Percentiles rank a stretch among this genome's conserved stretches.
phyloP scores from a whole-genome alignment of 2,113 vertebrate species.

The Phalacrocorax carbo region DNA sequence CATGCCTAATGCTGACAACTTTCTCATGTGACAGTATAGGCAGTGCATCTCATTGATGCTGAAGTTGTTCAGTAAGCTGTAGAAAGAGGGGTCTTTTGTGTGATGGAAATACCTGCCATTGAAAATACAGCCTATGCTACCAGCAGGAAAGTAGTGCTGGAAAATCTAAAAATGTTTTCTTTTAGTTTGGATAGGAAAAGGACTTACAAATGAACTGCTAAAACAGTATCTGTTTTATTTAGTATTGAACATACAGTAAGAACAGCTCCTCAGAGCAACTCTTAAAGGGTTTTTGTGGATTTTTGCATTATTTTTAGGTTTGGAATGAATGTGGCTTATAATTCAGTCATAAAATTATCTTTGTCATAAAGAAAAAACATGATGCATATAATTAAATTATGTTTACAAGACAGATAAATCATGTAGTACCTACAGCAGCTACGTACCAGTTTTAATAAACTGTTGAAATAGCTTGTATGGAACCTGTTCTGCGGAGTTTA shows the following conservation, averaged over 20 bases:
- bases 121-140: slow-evolving; percentile 74
- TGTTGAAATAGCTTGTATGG: background rate
- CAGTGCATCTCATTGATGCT: slow-evolving; percentile 76
- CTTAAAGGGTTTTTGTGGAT: slow-evolving; percentile 51
- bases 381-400: background rate
- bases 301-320: background rate
- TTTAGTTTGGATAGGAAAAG: slow-evolving; percentile 44
- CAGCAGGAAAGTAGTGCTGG: slow-evolving; percentile 67
- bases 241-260: slow-evolving; percentile 5
- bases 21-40: slow-evolving; percentile 76
- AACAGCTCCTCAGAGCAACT: slow-evolving; percentile 55
- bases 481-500: background rate
- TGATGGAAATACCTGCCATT: slow-evolving; percentile 68
- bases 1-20: slow-evolving; percentile 74
- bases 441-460: background rate
- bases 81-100: slow-evolving; percentile 82
- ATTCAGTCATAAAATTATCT: background rate
- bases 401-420: background rate
- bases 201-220: background rate
- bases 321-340: background rate
- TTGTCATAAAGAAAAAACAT: background rate
- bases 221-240: background rate
- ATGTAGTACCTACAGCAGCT: background rate
- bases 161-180: slow-evolving; percentile 60
- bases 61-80: slow-evolving; percentile 78